phyloP scores from a whole-genome alignment of 2,113 vertebrate species.

The Anas platyrhynchos region DNA sequence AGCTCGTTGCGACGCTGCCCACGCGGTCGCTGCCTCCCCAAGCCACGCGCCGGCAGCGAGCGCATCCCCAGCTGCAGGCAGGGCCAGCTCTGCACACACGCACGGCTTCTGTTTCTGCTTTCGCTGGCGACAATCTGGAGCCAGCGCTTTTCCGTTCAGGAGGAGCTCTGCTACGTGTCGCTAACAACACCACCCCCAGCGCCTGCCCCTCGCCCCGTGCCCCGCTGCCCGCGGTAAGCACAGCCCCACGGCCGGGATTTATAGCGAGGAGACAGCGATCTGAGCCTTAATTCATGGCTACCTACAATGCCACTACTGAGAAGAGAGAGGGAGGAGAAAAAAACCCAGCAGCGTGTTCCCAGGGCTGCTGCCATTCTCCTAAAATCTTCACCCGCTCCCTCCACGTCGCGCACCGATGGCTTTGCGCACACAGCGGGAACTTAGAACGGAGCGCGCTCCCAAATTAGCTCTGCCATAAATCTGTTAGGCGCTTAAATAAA shows the following conservation, averaged over 20 bases:
- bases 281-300: conserved; percentile 69
- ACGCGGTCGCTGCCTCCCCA: neutral
- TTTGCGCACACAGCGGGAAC: neutral
- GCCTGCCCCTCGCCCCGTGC: conserved; percentile 50
- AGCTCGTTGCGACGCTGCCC: neutral
- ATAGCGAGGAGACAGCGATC: conserved; percentile 49
- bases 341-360: neutral
- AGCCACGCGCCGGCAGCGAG: neutral
- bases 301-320: conserved; percentile 70
- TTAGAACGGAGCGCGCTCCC: neutral
- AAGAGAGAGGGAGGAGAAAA: neutral
- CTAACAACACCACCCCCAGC: conserved; percentile 73
- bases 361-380: neutral
- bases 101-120: conserved; percentile 76
- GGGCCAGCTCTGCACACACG: conserved; percentile 70
- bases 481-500: conserved; percentile 16
- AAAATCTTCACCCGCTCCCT: neutral
- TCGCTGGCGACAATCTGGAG: conserved; percentile 77
- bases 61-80: neutral
- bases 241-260: conserved; percentile 62
- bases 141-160: conserved; percentile 71
- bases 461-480: conserved; percentile 48
- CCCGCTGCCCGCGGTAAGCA: conserved; percentile 53
- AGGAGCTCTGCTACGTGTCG: conserved; percentile 62
- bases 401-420: neutral